phyloP scores from a whole-genome alignment of 2,113 vertebrate species.

The Todiramphus chloris region DNA sequence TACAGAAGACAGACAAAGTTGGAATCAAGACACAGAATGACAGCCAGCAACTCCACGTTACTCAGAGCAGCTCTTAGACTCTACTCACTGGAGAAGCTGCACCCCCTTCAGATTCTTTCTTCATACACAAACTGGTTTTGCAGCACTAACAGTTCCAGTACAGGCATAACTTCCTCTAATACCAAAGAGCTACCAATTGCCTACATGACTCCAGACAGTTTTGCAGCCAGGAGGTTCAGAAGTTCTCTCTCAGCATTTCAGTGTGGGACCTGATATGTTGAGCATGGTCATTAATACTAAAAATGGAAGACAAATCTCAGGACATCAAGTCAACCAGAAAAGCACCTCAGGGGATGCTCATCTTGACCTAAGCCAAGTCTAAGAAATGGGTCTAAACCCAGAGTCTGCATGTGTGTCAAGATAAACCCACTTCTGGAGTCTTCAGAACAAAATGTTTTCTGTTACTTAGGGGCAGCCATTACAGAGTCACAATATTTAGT shows the following conservation, averaged over 20 bases:
- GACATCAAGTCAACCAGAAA: neutral
- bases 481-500: slow-evolving; percentile 57
- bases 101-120: neutral
- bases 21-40: neutral
- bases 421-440: neutral
- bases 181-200: neutral
- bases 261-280: neutral
- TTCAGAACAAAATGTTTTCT: neutral
- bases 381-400: neutral
- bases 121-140: neutral
- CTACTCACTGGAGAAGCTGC: neutral
- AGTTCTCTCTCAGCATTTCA: neutral
- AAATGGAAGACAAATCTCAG: neutral
- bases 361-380: neutral
- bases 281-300: neutral
- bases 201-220: neutral
- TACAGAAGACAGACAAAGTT: neutral
- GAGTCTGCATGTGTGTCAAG: neutral
- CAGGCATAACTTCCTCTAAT: neutral
- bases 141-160: neutral
- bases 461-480: slow-evolving; percentile 15
- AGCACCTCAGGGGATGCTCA: neutral
- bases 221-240: neutral
- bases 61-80: neutral
- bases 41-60: neutral